Evolutionary conservation across 2,113 vertebrate species (phyloP), one percentile per base, ranked within the genome.

Genomic region (Mixornis gularis): DNA sequence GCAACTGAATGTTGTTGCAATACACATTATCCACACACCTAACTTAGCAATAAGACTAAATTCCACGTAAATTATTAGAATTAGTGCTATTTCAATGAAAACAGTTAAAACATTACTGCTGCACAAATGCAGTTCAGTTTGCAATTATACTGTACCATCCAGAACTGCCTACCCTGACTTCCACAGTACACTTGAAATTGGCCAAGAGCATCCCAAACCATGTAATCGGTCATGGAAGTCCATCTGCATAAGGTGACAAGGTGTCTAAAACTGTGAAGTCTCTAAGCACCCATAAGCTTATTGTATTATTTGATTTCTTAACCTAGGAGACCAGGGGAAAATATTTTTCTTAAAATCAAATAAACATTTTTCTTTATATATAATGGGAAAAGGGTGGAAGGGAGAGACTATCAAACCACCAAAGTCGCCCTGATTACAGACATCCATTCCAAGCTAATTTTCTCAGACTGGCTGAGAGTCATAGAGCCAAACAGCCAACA

Each of bases 231-330:
- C 20, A 20, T 7, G 4, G 38, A 88, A 83, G 27, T 41, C 22
- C 52, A 29, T 41, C 12, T 2, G 0, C 0, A 0, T 32, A 53
- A 62, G 27, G 21, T 0, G 1, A 63, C 6, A 73, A 43, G 19
- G 27, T 21, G 19, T 74, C 52, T 63, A 55, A 88, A 94, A 10
- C 9, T 22, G 17, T 27, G 11, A 79, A 64, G 20, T 15, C 15
- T 43, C 14, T 21, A 55, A 86, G 16, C 17, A 48, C 17, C 13
- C 60, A 34, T 3, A 3, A 59, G 10, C 9, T 71, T 55, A n/a
- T 16, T 34, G 36, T 38, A 34, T 25, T 34, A 38, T 7, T 62
- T 62, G 21, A 30, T 63, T 89, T 94, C 26, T 56, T 56, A 73
- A 49, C 59, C 56, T 79, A 92, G 44, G 60, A 95, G 58, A 92